Conservation (phyloP, 2,888 invertebrate genomes). For the Notodonta ziczac region DNA sequence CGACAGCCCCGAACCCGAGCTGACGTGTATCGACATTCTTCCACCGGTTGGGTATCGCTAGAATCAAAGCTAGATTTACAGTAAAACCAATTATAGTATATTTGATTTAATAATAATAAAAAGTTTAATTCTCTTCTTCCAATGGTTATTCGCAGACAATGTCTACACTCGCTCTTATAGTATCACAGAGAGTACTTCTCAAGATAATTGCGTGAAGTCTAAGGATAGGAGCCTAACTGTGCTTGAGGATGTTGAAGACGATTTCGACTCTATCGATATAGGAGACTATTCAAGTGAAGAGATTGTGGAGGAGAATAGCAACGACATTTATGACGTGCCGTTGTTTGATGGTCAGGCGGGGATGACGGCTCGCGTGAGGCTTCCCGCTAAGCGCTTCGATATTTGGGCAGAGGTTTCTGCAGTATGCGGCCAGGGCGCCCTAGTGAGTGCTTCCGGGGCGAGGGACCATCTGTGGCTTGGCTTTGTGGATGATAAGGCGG, state of each 20-base stretch:
- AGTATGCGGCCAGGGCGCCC: slow-evolving; percentile 69
- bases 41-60: slow-evolving; percentile 80
- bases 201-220: slow-evolving; percentile 47
- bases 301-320: slow-evolving; percentile 53
- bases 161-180: slow-evolving; percentile 47
- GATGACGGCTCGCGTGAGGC: slow-evolving; percentile 64
- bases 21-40: slow-evolving; percentile 72
- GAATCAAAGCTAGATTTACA: slow-evolving; percentile 48
- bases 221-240: slow-evolving; percentile 35
- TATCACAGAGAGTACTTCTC: slow-evolving; percentile 40
- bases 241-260: slow-evolving; percentile 51
- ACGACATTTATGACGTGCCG: slow-evolving; percentile 66
- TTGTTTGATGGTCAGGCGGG: slow-evolving; percentile 73
- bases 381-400: slow-evolving; percentile 76
- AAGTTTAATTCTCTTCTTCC: slow-evolving; percentile 44
- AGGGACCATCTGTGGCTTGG: slow-evolving; percentile 80
- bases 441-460: slow-evolving; percentile 69
- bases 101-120: slow-evolving; percentile 35
- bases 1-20: slow-evolving; percentile 75
- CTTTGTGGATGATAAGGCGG: slow-evolving; percentile 65
- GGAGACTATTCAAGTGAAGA: slow-evolving; percentile 67
- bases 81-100: slow-evolving; percentile 43
- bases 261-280: slow-evolving; percentile 59
- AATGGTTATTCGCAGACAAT: slow-evolving; percentile 70
- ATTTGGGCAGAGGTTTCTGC: slow-evolving; percentile 78